Base-by-base conservation (phyloP, 2,888 invertebrate genomes). In the Notodonta dromedarius region DNA sequence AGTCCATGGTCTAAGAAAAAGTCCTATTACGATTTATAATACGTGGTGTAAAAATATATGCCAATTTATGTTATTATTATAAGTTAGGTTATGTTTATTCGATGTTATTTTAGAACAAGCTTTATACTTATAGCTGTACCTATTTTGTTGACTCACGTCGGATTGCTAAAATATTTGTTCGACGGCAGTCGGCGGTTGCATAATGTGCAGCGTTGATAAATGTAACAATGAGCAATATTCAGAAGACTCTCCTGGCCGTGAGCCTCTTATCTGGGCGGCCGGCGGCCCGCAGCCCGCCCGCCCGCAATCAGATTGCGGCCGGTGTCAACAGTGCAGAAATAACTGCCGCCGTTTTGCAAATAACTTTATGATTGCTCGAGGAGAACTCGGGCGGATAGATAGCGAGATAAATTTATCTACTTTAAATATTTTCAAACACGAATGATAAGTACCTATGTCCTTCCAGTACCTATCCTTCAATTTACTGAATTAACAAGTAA, bases 251-350 rank as follows among this genome's bases (percentile, higher is more conserved):
- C 24, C 42, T 12, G 53, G 60, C 62, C 63, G 61, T 65, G 71
- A 80, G 80, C 78, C 77, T 71, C 82, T 84, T 86, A 85, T 84
- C 82, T 69, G 68, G 54, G 67, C 65, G 56, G 74, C 74, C 76
- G 54, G 67, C 65, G 56, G 74, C 74, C 76, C 68, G 77, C 78
- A 73, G 76, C 57, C 61, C 67, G 65, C 66, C 66, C 67, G 64
- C 67, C 82, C 78, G 67, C 84, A 83, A 87, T 85, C 84, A 78
- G 83, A 86, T 87, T 80, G 78, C 75, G 73, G 74, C 58, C 58
- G 59, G 68, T 65, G 66, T 71, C 73, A 75, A 71, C 75, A 65
- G 56, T 57, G 63, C 73, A 70, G 61, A 71, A 75, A 74, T 74
- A 73, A 71, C 69, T 71, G 64, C 53, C 56, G 56, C 60, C 66